Evolutionary conservation across 2,113 vertebrate genomes (phyloP).

Genomic region (Elephantulus edwardii): DNA sequence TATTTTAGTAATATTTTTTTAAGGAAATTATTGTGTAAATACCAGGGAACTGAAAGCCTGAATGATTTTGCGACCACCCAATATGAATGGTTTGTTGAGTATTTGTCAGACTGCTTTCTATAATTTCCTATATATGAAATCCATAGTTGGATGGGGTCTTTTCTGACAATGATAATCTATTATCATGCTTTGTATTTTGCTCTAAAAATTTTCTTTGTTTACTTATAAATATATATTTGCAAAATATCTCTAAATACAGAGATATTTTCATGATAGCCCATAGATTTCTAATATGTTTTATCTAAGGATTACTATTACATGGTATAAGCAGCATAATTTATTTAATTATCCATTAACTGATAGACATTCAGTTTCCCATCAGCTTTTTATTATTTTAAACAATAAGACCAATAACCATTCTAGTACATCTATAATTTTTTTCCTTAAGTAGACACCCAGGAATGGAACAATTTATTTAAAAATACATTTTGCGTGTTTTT

Average conservation of each 20-base stretch:
- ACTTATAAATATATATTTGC: constrained; percentile 15
- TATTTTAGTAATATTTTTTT: no score
- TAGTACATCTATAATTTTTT: no score
- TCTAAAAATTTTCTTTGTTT: background rate
- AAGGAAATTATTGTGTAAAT: no score
- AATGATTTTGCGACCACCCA: no score
- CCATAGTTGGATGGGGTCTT: background rate
- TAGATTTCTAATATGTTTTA: background rate
- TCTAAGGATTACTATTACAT: background rate
- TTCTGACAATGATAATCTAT: no score
- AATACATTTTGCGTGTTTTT: no score
- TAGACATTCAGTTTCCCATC: background rate
- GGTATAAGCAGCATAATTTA: background rate
- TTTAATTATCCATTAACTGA: background rate
- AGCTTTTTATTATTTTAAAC: background rate
- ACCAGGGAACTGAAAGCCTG: no score
- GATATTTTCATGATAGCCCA: constrained; percentile 13
- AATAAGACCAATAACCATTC: background rate
- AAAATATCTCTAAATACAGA: no score
- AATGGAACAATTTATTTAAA: no score
- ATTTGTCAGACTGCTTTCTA: background rate
- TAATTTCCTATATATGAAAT: no score
- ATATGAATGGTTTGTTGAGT: background rate
- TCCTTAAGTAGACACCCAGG: no score
- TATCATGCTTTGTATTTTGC: background rate